A percentile compares a stretch with the other conserved stretches of the same genome.
Evolutionary conservation across 2,113 vertebrate genomes (phyloP).

Genomic region (Nothobranchius kuhntae): DNA sequence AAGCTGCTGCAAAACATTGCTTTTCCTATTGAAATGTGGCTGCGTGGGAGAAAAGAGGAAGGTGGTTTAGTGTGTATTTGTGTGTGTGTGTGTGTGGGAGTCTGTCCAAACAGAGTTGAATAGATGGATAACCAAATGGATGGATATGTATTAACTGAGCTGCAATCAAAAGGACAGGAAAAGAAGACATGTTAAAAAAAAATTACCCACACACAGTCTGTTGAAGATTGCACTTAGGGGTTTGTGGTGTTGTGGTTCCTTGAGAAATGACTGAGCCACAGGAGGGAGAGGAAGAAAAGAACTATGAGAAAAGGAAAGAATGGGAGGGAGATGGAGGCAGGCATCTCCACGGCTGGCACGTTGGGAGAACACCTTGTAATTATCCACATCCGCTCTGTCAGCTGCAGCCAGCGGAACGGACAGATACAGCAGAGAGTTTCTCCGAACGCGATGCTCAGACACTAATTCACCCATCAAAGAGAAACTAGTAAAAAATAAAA

Average conservation of each 20-base stretch:
- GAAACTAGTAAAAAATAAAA: slow-evolving; percentile 15
- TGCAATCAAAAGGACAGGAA: slow-evolving; percentile 61
- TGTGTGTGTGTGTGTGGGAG: slow-evolving; percentile 15
- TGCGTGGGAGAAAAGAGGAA: slow-evolving; percentile 40
- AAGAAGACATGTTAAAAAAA: slow-evolving; percentile 36
- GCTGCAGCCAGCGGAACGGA: slow-evolving; percentile 47
- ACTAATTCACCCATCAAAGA: slow-evolving; percentile 40
- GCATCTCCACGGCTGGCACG: slow-evolving; percentile 64
- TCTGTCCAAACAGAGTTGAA: slow-evolving; percentile 42
- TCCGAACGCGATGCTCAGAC: slow-evolving; percentile 11
- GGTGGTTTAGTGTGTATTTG: slow-evolving; percentile 7
- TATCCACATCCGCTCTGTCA: slow-evolving; percentile 74
- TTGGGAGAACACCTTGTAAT: slow-evolving; percentile 75
- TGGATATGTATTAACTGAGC: slow-evolving; percentile 49
- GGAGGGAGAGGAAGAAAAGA: slow-evolving; percentile 32
- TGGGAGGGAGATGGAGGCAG: slow-evolving; percentile 48
- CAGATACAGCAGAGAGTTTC: slow-evolving; percentile 35
- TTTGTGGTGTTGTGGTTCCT: slow-evolving; percentile 62
- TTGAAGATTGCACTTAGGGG: slow-evolving; percentile 65
- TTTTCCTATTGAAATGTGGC: slow-evolving; percentile 51
- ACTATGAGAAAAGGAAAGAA: slow-evolving; percentile 37
- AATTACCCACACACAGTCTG: slow-evolving; percentile 34
- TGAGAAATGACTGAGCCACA: slow-evolving; percentile 46
- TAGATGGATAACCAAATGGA: slow-evolving; percentile 38
- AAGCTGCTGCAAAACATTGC: slow-evolving; percentile 46